Conservation (phyloP, 2,888 invertebrate species). For the Nudaria mundana region DNA sequence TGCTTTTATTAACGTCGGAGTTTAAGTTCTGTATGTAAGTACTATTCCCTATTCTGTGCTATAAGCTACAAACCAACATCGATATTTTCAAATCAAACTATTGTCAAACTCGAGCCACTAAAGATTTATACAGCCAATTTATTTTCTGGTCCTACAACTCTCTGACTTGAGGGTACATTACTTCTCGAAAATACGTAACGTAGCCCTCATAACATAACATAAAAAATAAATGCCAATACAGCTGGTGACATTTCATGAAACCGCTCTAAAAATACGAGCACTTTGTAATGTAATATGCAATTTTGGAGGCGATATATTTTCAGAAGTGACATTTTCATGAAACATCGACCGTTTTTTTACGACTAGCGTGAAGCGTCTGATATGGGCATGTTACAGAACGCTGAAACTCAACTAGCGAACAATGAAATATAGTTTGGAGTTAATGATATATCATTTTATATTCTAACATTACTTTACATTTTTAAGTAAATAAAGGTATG, state of each 20-base stretch:
- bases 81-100: no score
- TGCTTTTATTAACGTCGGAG: no score
- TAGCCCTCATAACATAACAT: conserved; percentile 26
- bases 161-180: conserved; percentile 2
- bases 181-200: conserved; percentile 7
- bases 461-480: no score
- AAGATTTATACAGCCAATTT: no score
- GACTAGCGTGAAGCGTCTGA: conserved; percentile 8
- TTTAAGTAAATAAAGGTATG: no score
- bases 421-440: conserved; percentile 20
- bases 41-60: no score
- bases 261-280: conserved; percentile 31
- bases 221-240: conserved; percentile 33
- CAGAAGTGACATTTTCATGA: conserved; percentile 26
- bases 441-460: not conserved
- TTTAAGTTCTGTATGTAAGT: no score
- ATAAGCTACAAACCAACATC: no score
- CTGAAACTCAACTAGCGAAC: conserved; percentile 7
- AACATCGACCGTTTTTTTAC: conserved; percentile 19
- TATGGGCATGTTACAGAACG: conserved; percentile 21
- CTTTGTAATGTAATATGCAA: conserved; percentile 39
- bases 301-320: conserved; percentile 36
- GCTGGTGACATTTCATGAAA: conserved; percentile 32
- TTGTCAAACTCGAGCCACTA: no score
- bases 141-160: not conserved